phyloP scores from a whole-genome alignment of 2,888 invertebrate species.

The Chrysina gloriosa region DNA sequence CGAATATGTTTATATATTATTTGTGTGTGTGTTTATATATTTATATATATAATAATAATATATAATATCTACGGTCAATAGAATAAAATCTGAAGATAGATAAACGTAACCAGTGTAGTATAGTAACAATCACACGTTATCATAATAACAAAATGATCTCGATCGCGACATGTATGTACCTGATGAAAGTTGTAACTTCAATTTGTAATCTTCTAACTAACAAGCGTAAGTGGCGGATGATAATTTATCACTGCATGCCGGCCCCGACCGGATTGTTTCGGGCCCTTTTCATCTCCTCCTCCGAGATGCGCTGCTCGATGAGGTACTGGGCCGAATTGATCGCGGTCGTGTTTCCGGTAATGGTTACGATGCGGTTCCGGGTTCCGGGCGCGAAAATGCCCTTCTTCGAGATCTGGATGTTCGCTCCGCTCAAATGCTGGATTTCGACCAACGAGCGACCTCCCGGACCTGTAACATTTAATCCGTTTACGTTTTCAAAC shows the following conservation, averaged over 20 bases:
- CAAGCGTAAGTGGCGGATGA: conserved; percentile 33
- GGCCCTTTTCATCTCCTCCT: conserved; percentile 95
- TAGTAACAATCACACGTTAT: conserved; percentile 31
- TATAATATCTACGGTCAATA: conserved; percentile 34
- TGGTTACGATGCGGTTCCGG: conserved; percentile 96
- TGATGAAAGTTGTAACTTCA: conserved; percentile 37
- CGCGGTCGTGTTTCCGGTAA: conserved; percentile 89
- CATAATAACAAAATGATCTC: conserved; percentile 6
- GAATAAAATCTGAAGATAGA: conserved; percentile 34
- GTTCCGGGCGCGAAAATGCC: conserved; percentile 97
- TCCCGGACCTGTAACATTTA: conserved; percentile 79
- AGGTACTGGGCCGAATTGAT: conserved; percentile 93
- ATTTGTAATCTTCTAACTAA: conserved; percentile 25
- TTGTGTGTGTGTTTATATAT: conserved; percentile 11
- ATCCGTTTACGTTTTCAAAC: neutral
- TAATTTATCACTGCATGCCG: conserved; percentile 72
- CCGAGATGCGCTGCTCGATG: conserved; percentile 96
- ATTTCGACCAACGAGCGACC: conserved; percentile 97
- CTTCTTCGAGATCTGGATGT: conserved; percentile 98
- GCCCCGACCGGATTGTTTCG: conserved; percentile 85
- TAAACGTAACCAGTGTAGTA: conserved; percentile 30
- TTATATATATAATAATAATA: conserved; percentile 14
- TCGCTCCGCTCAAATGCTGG: conserved; percentile 96
- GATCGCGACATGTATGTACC: conserved; percentile 26
- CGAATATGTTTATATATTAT: conserved; percentile 28